A percentile compares a stretch with the other conserved stretches of the same genome.
phyloP scores from a whole-genome alignment of 2,113 vertebrate species.

The Megalops atlanticus region DNA sequence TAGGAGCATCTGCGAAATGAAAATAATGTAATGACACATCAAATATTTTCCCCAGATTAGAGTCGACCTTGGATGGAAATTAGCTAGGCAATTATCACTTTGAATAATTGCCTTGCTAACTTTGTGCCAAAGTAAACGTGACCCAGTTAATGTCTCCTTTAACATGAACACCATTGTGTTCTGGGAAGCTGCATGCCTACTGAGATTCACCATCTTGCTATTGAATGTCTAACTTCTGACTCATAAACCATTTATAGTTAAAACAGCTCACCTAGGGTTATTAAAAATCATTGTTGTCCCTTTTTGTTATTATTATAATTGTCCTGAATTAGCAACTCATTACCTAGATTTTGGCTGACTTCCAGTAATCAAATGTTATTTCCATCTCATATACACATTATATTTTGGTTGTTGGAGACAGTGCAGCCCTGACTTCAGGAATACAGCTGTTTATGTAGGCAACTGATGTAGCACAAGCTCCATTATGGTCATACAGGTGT shows the following conservation, averaged over 20 bases:
- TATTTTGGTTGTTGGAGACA: no score
- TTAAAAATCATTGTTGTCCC: background rate
- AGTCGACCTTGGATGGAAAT: no score
- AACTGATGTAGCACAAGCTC: background rate
- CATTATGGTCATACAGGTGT: background rate
- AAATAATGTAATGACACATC: no score
- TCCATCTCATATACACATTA: background rate
- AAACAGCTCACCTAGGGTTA: background rate
- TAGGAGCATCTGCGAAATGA: no score
- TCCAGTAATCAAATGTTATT: background rate
- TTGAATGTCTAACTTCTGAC: background rate
- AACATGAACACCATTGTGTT: no score
- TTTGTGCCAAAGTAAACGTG: no score
- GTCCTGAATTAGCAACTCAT: background rate
- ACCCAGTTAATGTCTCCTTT: no score
- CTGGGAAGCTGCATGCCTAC: background rate
- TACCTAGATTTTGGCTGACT: background rate
- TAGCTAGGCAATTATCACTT: no score
- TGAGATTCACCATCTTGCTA: background rate
- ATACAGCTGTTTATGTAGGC: background rate
- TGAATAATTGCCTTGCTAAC: no score
- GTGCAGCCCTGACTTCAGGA: background rate
- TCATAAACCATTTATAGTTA: background rate
- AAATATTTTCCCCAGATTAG: no score
- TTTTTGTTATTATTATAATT: slow-evolving; percentile 8